phyloP scores from a whole-genome alignment of 2,113 vertebrate genomes.

The Cryptotis parvus region DNA sequence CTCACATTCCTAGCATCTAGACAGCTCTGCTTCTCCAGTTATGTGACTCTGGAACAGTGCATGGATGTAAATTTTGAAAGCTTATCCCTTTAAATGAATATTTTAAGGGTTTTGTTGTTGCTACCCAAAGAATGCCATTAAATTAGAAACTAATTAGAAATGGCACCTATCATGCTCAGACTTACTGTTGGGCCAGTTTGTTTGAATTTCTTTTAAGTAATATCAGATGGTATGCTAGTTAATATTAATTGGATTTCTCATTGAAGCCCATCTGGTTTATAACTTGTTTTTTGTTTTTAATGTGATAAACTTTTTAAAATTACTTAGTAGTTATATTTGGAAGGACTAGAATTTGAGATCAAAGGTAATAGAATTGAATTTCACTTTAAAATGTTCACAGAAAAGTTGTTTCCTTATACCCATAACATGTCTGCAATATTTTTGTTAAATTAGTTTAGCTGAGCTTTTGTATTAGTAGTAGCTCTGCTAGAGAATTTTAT shows the following conservation, averaged over 20 bases:
- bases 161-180: conserved; percentile 76
- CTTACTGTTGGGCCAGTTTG: conserved; percentile 79
- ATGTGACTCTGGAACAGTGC: conserved; percentile 45
- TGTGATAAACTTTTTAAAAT: conserved; percentile 84
- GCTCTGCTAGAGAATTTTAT: neutral
- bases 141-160: conserved; percentile 82
- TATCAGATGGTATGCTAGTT: conserved; percentile 83
- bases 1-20: conserved; percentile 52
- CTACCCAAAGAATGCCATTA: conserved; percentile 68
- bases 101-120: neutral
- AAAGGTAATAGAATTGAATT: conserved; percentile 76
- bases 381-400: conserved; percentile 72
- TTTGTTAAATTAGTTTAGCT: neutral
- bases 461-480: conserved; percentile 7
- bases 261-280: conserved; percentile 83
- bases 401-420: conserved; percentile 52
- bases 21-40: conserved; percentile 60
- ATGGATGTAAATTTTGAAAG: conserved; percentile 56
- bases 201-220: conserved; percentile 84
- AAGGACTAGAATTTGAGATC: conserved; percentile 83
- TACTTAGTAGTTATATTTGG: conserved; percentile 80
- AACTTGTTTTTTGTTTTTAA: conserved; percentile 67
- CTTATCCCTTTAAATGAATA: conserved; percentile 68
- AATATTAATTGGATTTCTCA: conserved; percentile 82
- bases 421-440: neutral